Conservation (phyloP, 2,888 invertebrate genomes). For the Anoncus sp. region DNA sequence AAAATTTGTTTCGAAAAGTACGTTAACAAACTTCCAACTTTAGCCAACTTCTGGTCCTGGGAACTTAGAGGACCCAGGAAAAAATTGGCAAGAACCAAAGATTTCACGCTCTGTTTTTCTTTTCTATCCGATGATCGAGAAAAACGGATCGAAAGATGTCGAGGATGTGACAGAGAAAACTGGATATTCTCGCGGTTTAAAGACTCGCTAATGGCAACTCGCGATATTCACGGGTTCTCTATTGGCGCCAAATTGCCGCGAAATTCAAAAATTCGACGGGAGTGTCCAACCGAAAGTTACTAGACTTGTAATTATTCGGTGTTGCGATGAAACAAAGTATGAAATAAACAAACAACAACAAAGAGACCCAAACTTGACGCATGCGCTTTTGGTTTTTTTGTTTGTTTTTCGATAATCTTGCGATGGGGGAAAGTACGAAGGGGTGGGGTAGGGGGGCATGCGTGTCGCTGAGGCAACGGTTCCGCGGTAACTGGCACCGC, state of each 20-base stretch:
- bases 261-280: background rate
- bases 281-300: background rate
- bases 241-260: background rate
- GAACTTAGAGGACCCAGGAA: too few relatives aligned
- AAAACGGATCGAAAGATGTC: too few relatives aligned
- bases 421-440: slow-evolving; percentile 2
- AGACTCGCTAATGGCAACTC: too few relatives aligned
- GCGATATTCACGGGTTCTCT: background rate
- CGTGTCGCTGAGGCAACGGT: slow-evolving; percentile 82
- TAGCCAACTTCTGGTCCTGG: too few relatives aligned
- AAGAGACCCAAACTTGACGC: slow-evolving; percentile 12
- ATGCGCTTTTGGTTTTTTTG: too few relatives aligned
- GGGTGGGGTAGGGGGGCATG: slow-evolving; percentile 65
- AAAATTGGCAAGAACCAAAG: too few relatives aligned
- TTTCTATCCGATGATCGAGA: too few relatives aligned
- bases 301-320: background rate
- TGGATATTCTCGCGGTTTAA: background rate
- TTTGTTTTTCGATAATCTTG: slow-evolving; percentile 8
- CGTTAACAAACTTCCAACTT: too few relatives aligned
- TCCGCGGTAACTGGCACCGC: slow-evolving; percentile 81
- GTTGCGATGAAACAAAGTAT: background rate
- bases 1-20: too few relatives aligned
- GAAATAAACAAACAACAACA: background rate
- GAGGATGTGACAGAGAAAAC: too few relatives aligned
- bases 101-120: too few relatives aligned